Evolutionary conservation across 2,113 vertebrate species (phyloP).

Genomic region (Nothocercus julius): DNA sequence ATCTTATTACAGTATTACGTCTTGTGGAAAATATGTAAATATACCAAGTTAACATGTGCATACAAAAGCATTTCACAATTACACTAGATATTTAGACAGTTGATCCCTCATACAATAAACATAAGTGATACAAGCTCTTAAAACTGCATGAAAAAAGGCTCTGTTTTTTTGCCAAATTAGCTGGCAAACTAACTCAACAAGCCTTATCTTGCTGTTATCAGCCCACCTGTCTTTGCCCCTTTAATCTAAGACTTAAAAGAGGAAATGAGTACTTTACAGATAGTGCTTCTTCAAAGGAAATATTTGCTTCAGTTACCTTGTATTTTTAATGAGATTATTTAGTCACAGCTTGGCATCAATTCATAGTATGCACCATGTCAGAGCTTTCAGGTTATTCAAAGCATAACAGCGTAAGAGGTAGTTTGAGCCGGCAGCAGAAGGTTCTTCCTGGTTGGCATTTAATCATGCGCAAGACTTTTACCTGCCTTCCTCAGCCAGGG

Average conservation of each 20-base stretch:
- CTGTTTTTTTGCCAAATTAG: conserved; percentile 42
- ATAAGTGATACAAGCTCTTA: conserved; percentile 19
- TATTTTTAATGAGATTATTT: conserved; percentile 61
- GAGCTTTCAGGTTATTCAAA: conserved; percentile 46
- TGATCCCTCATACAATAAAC: conserved; percentile 35
- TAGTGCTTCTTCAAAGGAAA: conserved; percentile 67
- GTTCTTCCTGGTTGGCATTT: conserved; percentile 37
- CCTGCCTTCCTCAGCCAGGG: background rate
- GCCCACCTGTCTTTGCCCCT: conserved; percentile 61
- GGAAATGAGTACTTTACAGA: conserved; percentile 67
- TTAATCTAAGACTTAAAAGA: conserved; percentile 61
- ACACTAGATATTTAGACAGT: background rate
- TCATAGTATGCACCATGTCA: conserved; percentile 39
- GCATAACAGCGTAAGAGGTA: background rate
- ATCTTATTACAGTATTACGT: conserved; percentile 43
- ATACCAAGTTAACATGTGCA: conserved; percentile 38
- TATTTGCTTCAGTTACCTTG: conserved; percentile 65
- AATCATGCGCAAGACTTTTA: background rate
- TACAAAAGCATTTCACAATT: conserved; percentile 48
- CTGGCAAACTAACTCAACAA: conserved; percentile 37
- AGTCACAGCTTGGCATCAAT: conserved; percentile 55
- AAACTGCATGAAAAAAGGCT: conserved; percentile 21
- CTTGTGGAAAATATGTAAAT: conserved; percentile 53
- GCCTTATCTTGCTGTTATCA: conserved; percentile 65
- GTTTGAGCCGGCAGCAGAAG: conserved; percentile 22